These are phyloP conservation scores for Subanguina moxae DNA, from an alignment of 1,140 invertebrate genomes.

Conservation along the genomic window DNA sequence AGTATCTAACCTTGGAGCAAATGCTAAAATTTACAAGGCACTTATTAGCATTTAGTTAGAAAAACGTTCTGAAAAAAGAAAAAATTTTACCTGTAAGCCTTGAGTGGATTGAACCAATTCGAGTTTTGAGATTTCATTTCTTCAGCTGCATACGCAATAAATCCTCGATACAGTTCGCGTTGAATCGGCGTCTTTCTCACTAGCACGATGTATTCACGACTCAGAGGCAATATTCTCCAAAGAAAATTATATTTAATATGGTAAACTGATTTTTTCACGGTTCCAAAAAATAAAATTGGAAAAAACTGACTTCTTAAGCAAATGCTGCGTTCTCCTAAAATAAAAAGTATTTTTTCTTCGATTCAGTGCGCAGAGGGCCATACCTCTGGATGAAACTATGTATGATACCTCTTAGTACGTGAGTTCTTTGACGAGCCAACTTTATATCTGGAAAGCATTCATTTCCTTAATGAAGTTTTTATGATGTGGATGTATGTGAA, in stretches of 20 bases:
- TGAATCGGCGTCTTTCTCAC: constrained; percentile 82
- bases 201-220: constrained; percentile 84
- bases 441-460: constrained; percentile 31
- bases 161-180: constrained; percentile 78
- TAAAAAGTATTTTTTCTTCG: constrained; percentile 17
- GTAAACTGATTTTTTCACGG: too few species aligned
- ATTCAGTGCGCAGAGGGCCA: neutral
- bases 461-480: constrained; percentile 1
- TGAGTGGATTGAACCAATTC: constrained; percentile 80
- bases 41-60: too few species aligned
- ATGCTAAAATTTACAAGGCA: constrained; percentile 84
- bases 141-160: constrained; percentile 68
- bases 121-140: constrained; percentile 79
- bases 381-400: neutral
- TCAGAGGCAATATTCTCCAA: constrained; percentile 75
- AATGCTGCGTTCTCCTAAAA: constrained; percentile 75
- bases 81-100: constrained; percentile 65
- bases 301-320: constrained; percentile 68
- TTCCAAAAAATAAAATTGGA: too few species aligned
- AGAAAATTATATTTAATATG: too few species aligned
- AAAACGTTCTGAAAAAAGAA: too few species aligned
- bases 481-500: constrained; percentile 13
- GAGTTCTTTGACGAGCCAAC: constrained; percentile 46
- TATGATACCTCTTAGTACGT: constrained; percentile 39
- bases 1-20: constrained; percentile 77